Evolutionary conservation across 1,140 invertebrate genomes (phyloP).

Genomic region (Stegodyphus mimosarum): DNA sequence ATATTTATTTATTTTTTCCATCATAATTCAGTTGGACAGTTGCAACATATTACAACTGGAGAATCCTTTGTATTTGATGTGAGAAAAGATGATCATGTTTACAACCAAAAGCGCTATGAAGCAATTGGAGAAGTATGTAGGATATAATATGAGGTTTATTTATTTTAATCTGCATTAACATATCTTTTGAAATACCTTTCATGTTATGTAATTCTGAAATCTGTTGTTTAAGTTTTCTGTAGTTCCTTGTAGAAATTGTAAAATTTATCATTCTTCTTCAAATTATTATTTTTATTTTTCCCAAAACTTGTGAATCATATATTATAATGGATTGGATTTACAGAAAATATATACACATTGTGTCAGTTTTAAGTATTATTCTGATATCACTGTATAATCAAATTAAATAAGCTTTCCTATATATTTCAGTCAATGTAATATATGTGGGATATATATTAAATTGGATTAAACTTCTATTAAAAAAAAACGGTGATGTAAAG

Average conservation of each 20-base stretch:
- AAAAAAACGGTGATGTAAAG: too few species aligned
- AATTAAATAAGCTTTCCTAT: not conserved
- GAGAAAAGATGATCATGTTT: slow-evolving; percentile 70
- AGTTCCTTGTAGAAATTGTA: too few species aligned
- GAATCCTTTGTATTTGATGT: slow-evolving; percentile 76
- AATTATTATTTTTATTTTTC: too few species aligned
- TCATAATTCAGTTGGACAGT: slow-evolving; percentile 63
- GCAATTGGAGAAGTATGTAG: slow-evolving; percentile 74
- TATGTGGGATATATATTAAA: too few species aligned
- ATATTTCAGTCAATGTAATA: too few species aligned
- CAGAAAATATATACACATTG: not conserved
- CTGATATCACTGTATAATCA: not conserved
- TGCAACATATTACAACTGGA: slow-evolving; percentile 66
- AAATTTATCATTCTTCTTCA: too few species aligned
- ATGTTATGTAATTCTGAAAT: not conserved
- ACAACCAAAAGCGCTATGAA: slow-evolving; percentile 80
- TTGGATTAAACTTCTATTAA: too few species aligned
- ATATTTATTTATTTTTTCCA: not conserved
- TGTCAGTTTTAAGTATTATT: not conserved
- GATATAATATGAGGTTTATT: not conserved
- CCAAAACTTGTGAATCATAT: too few species aligned
- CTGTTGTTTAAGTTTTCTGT: too few species aligned
- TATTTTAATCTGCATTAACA: not conserved
- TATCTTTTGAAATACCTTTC: not conserved
- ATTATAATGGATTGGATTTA: too few species aligned